A percentile compares a stretch with the other conserved stretches of the same genome.
These are phyloP conservation scores for Atta colombica DNA, from an alignment of 1,140 invertebrate genomes.

Conservation along the genomic window DNA sequence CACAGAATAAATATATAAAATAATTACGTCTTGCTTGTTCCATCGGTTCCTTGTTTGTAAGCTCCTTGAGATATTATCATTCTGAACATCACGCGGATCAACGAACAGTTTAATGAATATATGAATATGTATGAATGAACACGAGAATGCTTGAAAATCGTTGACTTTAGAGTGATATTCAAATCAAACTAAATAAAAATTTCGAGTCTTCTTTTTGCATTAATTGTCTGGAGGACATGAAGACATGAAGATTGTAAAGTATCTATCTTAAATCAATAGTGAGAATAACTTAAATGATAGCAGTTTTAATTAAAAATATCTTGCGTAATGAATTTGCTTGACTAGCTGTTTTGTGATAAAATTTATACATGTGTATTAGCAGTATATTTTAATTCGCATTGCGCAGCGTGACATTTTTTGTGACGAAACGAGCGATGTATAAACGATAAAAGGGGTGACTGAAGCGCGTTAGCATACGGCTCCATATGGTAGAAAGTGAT, in stretches of 20 bases:
- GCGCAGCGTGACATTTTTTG: background rate
- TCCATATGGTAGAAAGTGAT: slow-evolving; percentile 53
- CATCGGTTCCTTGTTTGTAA: background rate
- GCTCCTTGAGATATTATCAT: background rate
- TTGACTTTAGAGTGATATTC: slow-evolving; percentile 30
- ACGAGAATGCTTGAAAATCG: slow-evolving; percentile 35
- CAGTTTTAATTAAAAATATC: background rate
- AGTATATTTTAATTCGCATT: background rate
- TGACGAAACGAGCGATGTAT: background rate
- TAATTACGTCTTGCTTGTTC: slow-evolving; percentile 1
- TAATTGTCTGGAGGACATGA: background rate
- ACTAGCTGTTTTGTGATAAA: background rate
- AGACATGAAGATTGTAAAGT: too few species aligned
- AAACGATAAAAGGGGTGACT: slow-evolving; percentile 19
- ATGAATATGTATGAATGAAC: slow-evolving; percentile 28
- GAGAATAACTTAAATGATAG: background rate
- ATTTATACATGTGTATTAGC: background rate
- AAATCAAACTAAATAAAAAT: slow-evolving; percentile 12
- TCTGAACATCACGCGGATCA: background rate
- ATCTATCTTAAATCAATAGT: background rate
- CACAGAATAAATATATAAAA: background rate
- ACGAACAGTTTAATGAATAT: slow-evolving; percentile 34
- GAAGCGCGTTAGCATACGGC: background rate
- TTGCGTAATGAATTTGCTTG: background rate
- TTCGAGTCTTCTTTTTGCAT: background rate